A percentile compares a stretch with the other conserved stretches of the same genome.
phyloP scores from a whole-genome alignment of 2,113 vertebrate genomes.

The Mustela nigripes region DNA sequence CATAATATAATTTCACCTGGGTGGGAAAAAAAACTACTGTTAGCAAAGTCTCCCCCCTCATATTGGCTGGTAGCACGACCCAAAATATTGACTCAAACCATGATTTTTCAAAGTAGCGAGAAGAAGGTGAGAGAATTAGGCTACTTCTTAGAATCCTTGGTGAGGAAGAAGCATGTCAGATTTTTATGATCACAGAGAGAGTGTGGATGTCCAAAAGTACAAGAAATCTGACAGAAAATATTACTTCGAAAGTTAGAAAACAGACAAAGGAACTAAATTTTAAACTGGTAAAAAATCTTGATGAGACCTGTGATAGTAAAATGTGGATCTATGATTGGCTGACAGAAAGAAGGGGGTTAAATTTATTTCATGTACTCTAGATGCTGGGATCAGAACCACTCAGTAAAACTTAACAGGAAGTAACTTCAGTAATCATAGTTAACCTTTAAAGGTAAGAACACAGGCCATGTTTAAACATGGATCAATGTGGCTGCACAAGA shows the following conservation, averaged over 20 bases:
- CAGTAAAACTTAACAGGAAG: not conserved
- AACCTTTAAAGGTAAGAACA: not conserved
- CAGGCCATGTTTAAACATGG: not conserved
- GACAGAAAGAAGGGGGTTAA: not conserved
- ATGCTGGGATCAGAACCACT: not conserved
- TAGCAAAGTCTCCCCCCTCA: not conserved
- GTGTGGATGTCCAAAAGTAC: rapidly evolving
- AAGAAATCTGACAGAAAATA: not conserved
- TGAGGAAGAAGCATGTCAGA: not conserved
- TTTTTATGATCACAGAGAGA: not conserved
- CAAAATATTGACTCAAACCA: not conserved
- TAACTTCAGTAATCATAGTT: not conserved
- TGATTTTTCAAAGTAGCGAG: not conserved
- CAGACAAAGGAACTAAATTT: not conserved
- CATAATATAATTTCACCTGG: conserved; percentile 23
- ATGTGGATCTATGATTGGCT: not conserved
- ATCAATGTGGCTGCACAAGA: not conserved
- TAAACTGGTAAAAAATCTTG: not conserved
- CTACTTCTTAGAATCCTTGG: not conserved
- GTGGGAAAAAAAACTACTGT: not conserved
- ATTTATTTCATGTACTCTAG: not conserved
- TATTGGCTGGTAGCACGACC: not conserved
- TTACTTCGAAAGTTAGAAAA: not conserved
- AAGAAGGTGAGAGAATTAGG: no score
- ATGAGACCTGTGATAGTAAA: not conserved